Percentiles rank a stretch among this genome's conserved stretches.
These are phyloP conservation scores for Leptobrachium ailaonicum DNA, from an alignment of 2,113 vertebrate genomes.

Conservation along the genomic window DNA sequence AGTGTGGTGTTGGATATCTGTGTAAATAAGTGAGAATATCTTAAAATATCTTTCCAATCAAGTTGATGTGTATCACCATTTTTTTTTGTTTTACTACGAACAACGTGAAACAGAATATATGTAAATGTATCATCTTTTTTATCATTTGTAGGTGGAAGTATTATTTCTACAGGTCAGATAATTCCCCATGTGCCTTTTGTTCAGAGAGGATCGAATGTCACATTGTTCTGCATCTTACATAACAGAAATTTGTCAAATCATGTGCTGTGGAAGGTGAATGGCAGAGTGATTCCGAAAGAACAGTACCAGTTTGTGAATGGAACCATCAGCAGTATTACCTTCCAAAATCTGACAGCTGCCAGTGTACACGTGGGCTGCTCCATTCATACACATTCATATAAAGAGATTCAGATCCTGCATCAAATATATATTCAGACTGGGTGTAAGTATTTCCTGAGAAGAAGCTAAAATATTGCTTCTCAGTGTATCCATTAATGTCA, in stretches of 20 bases:
- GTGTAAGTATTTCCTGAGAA: slow-evolving; percentile 55
- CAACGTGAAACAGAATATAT: no score
- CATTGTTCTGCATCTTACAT: slow-evolving; percentile 53
- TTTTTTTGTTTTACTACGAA: no score
- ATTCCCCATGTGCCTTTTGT: slow-evolving; percentile 55
- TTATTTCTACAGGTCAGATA: slow-evolving; percentile 20
- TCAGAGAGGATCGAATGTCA: slow-evolving; percentile 53
- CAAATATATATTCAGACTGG: slow-evolving; percentile 55
- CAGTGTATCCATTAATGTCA: no score
- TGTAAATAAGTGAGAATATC: no score
- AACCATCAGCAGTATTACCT: slow-evolving; percentile 55
- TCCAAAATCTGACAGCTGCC: slow-evolving; percentile 56
- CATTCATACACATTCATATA: slow-evolving; percentile 28
- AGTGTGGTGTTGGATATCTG: no score
- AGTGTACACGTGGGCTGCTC: slow-evolving; percentile 55
- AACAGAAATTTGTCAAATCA: slow-evolving; percentile 45
- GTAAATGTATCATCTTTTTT: no score
- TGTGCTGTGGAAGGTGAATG: slow-evolving; percentile 62
- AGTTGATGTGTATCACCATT: no score
- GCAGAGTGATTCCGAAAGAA: slow-evolving; percentile 48
- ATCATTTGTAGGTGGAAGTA: no score
- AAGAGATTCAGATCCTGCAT: slow-evolving; percentile 47
- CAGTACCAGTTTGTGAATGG: slow-evolving; percentile 52
- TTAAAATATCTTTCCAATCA: no score
- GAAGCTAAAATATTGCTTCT: no score